A percentile compares a stretch with the other conserved stretches of the same genome.
Conservation (phyloP, 2,797 vertebrate genomes). For the Podarcis siculus region DNA sequence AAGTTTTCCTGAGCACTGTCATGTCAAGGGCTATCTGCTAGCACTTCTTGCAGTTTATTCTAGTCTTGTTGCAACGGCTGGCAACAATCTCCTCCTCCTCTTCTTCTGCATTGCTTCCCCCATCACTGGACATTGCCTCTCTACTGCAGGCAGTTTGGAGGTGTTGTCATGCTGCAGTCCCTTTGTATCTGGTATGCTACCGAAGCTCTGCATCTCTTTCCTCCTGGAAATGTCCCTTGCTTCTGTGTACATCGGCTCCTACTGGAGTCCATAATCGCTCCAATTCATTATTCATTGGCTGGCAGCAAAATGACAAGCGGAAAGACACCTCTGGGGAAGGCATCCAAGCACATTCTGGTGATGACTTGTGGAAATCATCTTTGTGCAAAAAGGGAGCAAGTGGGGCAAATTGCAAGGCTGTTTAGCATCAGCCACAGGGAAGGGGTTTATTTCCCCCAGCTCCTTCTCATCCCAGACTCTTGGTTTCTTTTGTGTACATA, state of each 20-base stretch:
- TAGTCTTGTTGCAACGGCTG: neutral
- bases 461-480: neutral
- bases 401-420: neutral
- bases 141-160: neutral
- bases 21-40: neutral
- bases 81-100: too few relatives aligned
- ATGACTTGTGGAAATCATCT: slow-evolving; percentile 59
- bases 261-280: slow-evolving; percentile 38
- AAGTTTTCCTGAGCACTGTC: neutral
- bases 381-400: neutral
- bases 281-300: slow-evolving; percentile 61
- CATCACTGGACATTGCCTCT: neutral
- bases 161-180: neutral
- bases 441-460: neutral
- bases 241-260: neutral
- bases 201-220: neutral
- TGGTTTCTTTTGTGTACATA: neutral
- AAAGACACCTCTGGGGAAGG: slow-evolving; percentile 19
- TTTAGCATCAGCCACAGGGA: neutral
- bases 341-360: slow-evolving; percentile 28
- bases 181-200: neutral
- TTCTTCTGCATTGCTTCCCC: neutral
- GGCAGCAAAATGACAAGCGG: slow-evolving; percentile 34
- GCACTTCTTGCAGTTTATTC: neutral
- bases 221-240: neutral